These are phyloP conservation scores for Lacerta bilineata DNA, from an alignment of 2,797 vertebrate genomes.

Conservation along the genomic window DNA sequence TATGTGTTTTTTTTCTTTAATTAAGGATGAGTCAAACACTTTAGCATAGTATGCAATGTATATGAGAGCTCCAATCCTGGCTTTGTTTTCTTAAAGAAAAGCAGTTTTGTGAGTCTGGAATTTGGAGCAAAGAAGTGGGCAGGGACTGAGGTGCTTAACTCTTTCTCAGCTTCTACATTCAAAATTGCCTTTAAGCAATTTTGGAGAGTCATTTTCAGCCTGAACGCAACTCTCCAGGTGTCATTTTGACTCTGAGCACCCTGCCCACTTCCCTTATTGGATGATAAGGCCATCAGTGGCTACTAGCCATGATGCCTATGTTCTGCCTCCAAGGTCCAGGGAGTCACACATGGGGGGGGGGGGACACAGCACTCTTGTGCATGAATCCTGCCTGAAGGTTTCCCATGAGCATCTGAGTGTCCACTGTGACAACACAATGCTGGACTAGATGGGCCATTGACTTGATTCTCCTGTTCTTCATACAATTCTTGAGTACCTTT, in stretches of 20 bases:
- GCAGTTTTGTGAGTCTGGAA: neutral
- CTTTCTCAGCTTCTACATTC: neutral
- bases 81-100: neutral
- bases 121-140: neutral
- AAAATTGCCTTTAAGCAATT: neutral
- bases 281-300: too few relatives aligned
- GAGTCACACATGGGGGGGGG: too few relatives aligned
- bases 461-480: neutral
- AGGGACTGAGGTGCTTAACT: neutral
- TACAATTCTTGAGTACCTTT: too few relatives aligned
- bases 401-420: too few relatives aligned
- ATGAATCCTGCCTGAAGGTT: too few relatives aligned
- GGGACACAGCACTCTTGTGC: too few relatives aligned
- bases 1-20: neutral
- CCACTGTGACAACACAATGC: neutral
- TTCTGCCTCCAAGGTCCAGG: too few relatives aligned
- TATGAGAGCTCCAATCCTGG: neutral
- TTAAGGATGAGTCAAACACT: neutral
- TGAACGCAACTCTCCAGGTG: too few relatives aligned
- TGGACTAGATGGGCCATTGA: neutral
- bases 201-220: too few relatives aligned
- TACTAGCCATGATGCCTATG: too few relatives aligned
- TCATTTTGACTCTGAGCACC: too few relatives aligned
- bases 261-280: too few relatives aligned
- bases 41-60: neutral